These are phyloP conservation scores for Tachypleus tridentatus DNA, from an alignment of 1,140 invertebrate species.

Conservation along the genomic window DNA sequence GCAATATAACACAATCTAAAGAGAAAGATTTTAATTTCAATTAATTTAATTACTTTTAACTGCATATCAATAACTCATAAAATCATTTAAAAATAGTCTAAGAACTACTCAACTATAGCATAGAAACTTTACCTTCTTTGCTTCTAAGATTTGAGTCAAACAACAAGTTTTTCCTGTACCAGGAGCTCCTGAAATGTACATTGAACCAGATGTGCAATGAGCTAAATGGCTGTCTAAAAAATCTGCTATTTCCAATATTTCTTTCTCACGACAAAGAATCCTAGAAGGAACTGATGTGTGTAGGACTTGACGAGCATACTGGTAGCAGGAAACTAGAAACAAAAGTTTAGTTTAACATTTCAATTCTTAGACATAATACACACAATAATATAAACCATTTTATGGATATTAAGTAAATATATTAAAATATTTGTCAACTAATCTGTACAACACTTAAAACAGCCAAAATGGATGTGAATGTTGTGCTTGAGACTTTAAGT, in stretches of 20 bases:
- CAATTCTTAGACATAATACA: background rate
- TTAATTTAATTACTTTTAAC: conserved; percentile 19
- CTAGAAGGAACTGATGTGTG: conserved; percentile 53
- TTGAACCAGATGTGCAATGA: conserved; percentile 53
- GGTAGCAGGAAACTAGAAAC: conserved; percentile 22
- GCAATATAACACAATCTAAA: no score
- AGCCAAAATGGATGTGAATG: no score
- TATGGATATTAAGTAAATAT: no score
- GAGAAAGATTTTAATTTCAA: no score
- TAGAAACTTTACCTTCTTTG: conserved; percentile 24
- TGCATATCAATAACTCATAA: no score
- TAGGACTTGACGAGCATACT: conserved; percentile 43
- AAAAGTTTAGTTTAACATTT: background rate
- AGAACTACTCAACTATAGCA: conserved; percentile 8
- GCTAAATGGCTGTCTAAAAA: conserved; percentile 57
- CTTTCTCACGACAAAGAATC: conserved; percentile 62
- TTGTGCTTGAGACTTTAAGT: no score
- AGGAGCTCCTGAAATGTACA: conserved; percentile 90
- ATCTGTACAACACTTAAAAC: no score
- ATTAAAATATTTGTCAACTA: no score
- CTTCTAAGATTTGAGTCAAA: conserved; percentile 55
- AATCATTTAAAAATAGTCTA: no score
- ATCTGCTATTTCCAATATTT: conserved; percentile 51
- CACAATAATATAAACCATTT: no score
- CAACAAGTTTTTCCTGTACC: conserved; percentile 93